A percentile compares a stretch with the other conserved stretches of the same genome.
Conservation (phyloP, 2,113 vertebrate species). For the Perca schrenkii region DNA sequence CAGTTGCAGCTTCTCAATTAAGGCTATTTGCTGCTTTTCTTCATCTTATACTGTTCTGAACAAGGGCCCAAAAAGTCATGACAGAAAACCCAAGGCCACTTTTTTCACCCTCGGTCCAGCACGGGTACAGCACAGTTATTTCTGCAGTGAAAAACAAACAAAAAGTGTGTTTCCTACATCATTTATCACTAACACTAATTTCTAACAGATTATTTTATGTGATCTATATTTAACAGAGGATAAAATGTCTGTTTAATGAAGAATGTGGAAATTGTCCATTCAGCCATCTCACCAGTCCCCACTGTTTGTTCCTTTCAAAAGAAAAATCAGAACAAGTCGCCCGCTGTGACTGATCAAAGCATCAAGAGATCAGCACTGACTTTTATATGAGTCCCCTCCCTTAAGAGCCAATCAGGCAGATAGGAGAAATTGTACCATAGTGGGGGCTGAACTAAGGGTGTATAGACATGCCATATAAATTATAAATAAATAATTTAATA, state of each 20-base stretch:
- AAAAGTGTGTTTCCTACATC: conserved; percentile 30
- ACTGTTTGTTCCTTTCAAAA: conserved; percentile 21
- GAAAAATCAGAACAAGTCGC: not conserved
- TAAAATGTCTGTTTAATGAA: conserved; percentile 40
- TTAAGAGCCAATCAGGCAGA: conserved; percentile 51
- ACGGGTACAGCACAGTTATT: conserved; percentile 21
- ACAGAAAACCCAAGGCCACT: not conserved
- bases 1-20: too few species aligned
- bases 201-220: conserved; percentile 63
- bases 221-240: conserved; percentile 50
- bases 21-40: too few species aligned
- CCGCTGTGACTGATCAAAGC: conserved; percentile 38
- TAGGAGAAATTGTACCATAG: conserved; percentile 29
- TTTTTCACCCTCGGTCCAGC: not conserved
- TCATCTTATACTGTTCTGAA: too few species aligned
- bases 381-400: conserved; percentile 56
- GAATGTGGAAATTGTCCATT: conserved; percentile 15
- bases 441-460: conserved; percentile 59
- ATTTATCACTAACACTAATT: conserved; percentile 41
- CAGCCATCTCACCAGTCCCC: conserved; percentile 28
- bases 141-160: conserved; percentile 35
- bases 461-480: conserved; percentile 75
- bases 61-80: too few species aligned
- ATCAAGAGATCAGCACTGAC: conserved; percentile 19
- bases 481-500: conserved; percentile 77